A percentile compares a stretch with the other conserved stretches of the same genome.
These are phyloP conservation scores for Eristalis intricaria DNA, from an alignment of 2,888 invertebrate species.

Conservation along the genomic window DNA sequence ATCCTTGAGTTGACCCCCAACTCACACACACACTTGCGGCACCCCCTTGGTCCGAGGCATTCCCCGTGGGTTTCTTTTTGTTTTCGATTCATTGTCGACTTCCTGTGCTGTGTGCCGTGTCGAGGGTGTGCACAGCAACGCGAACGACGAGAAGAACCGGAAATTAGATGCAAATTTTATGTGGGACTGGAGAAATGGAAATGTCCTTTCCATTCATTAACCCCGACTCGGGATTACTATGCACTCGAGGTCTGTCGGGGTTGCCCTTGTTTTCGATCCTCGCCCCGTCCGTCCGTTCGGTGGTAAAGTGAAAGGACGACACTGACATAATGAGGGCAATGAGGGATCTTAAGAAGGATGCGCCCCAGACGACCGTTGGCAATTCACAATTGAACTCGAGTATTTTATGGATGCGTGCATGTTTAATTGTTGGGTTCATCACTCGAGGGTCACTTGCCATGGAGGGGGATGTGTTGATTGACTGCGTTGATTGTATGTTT, in stretches of 20 bases:
- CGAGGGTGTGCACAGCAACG: conserved; percentile 51
- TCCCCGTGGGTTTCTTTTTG: neutral
- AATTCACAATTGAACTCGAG: conserved; percentile 29
- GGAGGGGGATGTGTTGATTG: neutral
- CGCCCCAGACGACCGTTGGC: conserved; percentile 29
- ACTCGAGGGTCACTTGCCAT: conserved; percentile 21
- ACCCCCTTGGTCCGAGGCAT: neutral
- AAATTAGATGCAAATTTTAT: conserved; percentile 82
- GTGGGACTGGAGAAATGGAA: conserved; percentile 78
- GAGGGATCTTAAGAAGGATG: conserved; percentile 58
- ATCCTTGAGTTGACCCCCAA: conserved; percentile 49
- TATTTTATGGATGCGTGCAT: conserved; percentile 44
- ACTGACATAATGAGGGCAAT: conserved; percentile 49
- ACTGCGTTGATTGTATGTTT: neutral
- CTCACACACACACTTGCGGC: conserved; percentile 8
- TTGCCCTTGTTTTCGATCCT: conserved; percentile 21
- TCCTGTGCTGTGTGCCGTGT: conserved; percentile 45
- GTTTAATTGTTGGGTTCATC: conserved; percentile 46
- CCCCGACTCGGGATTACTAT: conserved; percentile 42
- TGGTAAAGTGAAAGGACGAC: conserved; percentile 35
- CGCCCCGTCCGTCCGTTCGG: neutral
- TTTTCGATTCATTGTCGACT: conserved; percentile 34
- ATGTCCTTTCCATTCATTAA: conserved; percentile 76
- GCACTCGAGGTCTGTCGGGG: conserved; percentile 4
- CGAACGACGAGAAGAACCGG: conserved; percentile 74